Evolutionary conservation across 2,113 vertebrate species (phyloP).

Genomic region (Ranitomeya variabilis): DNA sequence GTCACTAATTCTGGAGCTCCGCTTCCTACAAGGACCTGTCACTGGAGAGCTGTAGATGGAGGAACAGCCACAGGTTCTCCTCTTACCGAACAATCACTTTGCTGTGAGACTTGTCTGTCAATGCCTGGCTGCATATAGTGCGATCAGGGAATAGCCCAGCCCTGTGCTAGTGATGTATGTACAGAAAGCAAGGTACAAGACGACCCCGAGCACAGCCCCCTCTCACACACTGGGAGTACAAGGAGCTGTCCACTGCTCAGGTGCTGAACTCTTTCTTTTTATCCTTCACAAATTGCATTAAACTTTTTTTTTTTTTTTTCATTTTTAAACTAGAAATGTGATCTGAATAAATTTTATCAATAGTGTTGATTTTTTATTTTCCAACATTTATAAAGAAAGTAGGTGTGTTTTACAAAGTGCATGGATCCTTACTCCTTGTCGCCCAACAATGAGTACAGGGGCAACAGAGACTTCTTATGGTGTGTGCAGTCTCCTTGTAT

Average conservation of each 20-base stretch:
- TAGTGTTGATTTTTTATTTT: no score
- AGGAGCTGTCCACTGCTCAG: background rate
- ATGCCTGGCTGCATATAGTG: background rate
- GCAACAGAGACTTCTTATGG: no score
- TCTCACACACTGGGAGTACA: background rate
- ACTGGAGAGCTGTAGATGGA: background rate
- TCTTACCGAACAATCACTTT: background rate
- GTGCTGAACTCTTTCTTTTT: conserved; percentile 3
- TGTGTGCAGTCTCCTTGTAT: no score
- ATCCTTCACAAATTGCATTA: no score
- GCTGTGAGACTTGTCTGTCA: conserved; percentile 1
- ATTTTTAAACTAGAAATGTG: no score
- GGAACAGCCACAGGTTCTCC: background rate
- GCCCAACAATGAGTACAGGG: no score
- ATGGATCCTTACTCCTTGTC: no score
- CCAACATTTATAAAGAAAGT: no score
- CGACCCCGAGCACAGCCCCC: background rate
- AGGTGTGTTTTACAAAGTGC: no score
- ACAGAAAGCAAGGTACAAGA: background rate
- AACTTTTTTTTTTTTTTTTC: no score
- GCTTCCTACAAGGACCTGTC: background rate
- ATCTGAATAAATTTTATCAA: no score
- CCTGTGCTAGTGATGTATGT: conserved; percentile 6
- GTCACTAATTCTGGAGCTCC: background rate
- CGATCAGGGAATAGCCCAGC: conserved; percentile 4